phyloP scores from a whole-genome alignment of 2,797 vertebrate species.

The Phyllotis vaccarum region DNA sequence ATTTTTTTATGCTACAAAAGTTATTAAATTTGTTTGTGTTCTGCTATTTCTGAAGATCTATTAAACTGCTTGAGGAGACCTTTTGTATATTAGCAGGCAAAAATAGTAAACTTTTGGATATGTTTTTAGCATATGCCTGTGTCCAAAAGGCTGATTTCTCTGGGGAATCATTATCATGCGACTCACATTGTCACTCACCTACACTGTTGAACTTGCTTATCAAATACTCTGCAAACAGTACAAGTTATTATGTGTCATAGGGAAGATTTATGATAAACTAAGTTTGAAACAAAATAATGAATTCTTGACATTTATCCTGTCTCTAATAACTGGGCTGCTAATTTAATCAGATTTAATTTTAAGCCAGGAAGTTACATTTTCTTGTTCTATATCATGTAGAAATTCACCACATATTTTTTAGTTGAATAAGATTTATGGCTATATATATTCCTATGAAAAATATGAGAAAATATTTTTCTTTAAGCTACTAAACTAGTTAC shows the following conservation, averaged over 20 bases:
- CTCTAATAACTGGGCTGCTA: conserved; percentile 84
- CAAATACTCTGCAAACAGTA: conserved; percentile 88
- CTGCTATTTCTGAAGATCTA: conserved; percentile 58
- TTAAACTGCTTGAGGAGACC: conserved; percentile 78
- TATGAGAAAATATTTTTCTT: conserved; percentile 78
- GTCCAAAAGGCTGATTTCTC: conserved; percentile 88
- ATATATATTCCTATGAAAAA: conserved; percentile 77
- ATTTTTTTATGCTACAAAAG: conserved; percentile 78
- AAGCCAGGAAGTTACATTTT: conserved; percentile 83
- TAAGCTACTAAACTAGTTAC: conserved; percentile 73
- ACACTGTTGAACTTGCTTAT: conserved; percentile 89
- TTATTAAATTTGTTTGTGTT: conserved; percentile 64
- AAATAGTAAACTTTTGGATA: conserved; percentile 88
- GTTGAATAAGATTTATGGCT: conserved; percentile 80
- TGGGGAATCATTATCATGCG: conserved; percentile 88
- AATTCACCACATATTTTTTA: conserved; percentile 72
- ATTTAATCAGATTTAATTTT: conserved; percentile 86
- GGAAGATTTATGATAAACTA: conserved; percentile 90
- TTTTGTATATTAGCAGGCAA: conserved; percentile 83
- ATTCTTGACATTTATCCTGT: conserved; percentile 82
- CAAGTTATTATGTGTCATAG: conserved; percentile 88
- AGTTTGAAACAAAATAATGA: conserved; percentile 87
- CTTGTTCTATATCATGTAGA: conserved; percentile 77
- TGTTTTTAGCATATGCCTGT: conserved; percentile 81
- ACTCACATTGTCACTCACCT: conserved; percentile 88